phyloP scores from a whole-genome alignment of 2,888 invertebrate genomes.

The Zaprionus lineosus region DNA sequence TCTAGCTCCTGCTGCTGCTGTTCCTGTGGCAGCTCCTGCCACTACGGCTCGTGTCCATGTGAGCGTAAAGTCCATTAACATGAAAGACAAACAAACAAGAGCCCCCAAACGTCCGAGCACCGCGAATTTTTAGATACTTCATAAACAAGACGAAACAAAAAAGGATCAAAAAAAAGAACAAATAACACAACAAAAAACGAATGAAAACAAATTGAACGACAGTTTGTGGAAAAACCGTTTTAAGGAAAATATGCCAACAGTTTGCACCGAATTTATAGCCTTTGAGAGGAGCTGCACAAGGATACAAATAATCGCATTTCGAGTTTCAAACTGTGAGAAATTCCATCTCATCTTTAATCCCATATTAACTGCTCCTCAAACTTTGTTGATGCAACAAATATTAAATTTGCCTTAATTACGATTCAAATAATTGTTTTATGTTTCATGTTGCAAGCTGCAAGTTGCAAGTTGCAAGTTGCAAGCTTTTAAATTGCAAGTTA shows the following conservation, averaged over 20 bases:
- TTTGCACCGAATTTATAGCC: constrained; percentile 19
- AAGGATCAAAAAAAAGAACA: constrained; percentile 5
- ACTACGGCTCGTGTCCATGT: constrained; percentile 46
- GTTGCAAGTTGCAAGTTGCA: too few relatives aligned
- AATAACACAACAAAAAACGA: constrained; percentile 1
- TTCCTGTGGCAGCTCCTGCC: too few relatives aligned
- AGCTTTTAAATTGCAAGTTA: neutral
- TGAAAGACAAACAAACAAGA: constrained; percentile 70
- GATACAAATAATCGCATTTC: constrained; percentile 5
- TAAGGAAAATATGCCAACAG: constrained; percentile 15
- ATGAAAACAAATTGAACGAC: constrained; percentile 34
- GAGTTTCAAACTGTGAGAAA: constrained; percentile 2
- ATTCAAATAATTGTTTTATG: too few relatives aligned
- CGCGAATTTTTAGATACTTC: constrained; percentile 64
- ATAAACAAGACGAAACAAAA: constrained; percentile 49
- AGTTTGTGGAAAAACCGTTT: constrained; percentile 28
- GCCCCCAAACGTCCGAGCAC: constrained; percentile 22
- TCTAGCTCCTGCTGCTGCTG: neutral
- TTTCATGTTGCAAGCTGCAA: too few relatives aligned
- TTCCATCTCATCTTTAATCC: constrained; percentile 5
- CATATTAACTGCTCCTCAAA: too few relatives aligned
- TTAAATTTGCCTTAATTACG: too few relatives aligned
- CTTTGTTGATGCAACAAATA: too few relatives aligned
- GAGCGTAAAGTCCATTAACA: constrained; percentile 71
- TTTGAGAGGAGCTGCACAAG: neutral